Evolutionary conservation across 37 sponge, comb jelly and placozoan genomes (phyloP), one percentile per base, ranked within the genome.

Genomic region (Oopsacas minuta): DNA sequence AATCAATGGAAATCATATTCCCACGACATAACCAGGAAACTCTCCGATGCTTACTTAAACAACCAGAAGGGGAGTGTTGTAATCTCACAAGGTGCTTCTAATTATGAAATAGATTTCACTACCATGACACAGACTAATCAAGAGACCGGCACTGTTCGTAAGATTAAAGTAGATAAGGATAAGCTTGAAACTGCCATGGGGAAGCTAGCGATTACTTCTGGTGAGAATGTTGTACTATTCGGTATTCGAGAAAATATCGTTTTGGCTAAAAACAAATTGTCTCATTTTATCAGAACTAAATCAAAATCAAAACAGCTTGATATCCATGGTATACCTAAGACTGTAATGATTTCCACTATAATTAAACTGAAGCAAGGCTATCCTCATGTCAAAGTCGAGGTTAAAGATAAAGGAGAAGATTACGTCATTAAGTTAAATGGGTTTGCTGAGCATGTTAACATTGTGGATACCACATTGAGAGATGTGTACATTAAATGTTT

Each of bases 111-210:
- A 17, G 87, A 91, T 39, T 88, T 91, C 82, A 0, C 36, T 34
- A 85, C 83, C 22, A 93, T 93, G 94, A 83, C 36, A 5, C 94
- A 93, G 39, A 89, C 84, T 20, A 93, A 93, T 42, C 0, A 20
- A 0, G 28, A 0, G 0, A 91, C 94, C 20, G 83, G 84, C 0
- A 61, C 75, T 23, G 22, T 10, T 8, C 42, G 84, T 32, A 38
- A n/a, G 12, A 23, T 84, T 3, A 37, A 12, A 34, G 39, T 84
- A 3, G 84, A 84, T 39, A 37, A 84, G 46, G n/a, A 38, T 35
- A 52, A 75, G 28, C n/a, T 37, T 61, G 75, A 61, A 25, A 3
- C 75, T 61, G 75, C 75, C 22, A 61, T 61, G 75, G 75, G 30
- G 7, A 10, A 61, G 20, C 30, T 61, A n/a, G 75, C 75, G 7